These are phyloP conservation scores for Tenebrio molitor DNA, from an alignment of 1,140 invertebrate species.

Conservation along the genomic window DNA sequence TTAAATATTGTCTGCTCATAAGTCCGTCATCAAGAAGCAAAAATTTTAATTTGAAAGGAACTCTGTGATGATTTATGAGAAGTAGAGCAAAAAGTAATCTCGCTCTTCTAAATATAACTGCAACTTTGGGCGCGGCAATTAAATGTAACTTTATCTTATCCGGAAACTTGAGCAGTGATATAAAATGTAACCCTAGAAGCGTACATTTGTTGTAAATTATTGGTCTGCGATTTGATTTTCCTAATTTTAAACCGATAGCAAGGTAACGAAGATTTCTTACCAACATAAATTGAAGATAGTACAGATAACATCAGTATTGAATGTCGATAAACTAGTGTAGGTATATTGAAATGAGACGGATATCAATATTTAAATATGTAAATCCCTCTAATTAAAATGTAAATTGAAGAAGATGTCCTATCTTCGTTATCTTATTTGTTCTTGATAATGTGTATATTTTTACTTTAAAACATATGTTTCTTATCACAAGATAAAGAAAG, in stretches of 20 bases:
- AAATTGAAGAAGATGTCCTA: conserved; percentile 39
- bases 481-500: conserved; percentile 35
- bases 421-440: conserved; percentile 33
- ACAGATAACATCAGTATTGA: conserved; percentile 33
- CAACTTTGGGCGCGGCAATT: conserved; percentile 18
- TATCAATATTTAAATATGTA: conserved; percentile 46
- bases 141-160: conserved; percentile 13
- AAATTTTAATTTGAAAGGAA: neutral
- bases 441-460: conserved; percentile 25
- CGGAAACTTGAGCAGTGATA: conserved; percentile 3
- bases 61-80: conserved; percentile 12
- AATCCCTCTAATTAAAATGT: conserved; percentile 44
- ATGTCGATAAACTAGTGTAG: conserved; percentile 34
- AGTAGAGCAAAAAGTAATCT: conserved; percentile 1
- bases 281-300: conserved; percentile 8
- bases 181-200: neutral
- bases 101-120: conserved; percentile 21
- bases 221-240: neutral
- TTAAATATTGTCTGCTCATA: neutral
- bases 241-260: conserved; percentile 16
- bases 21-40: neutral
- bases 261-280: neutral
- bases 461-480: conserved; percentile 37
- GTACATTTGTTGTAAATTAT: conserved; percentile 1
- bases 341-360: conserved; percentile 21